A percentile compares a stretch with the other conserved stretches of the same genome.
Evolutionary conservation across 92 coral and sea anemone species (phyloP).

Genomic region (Montipora capitata): DNA sequence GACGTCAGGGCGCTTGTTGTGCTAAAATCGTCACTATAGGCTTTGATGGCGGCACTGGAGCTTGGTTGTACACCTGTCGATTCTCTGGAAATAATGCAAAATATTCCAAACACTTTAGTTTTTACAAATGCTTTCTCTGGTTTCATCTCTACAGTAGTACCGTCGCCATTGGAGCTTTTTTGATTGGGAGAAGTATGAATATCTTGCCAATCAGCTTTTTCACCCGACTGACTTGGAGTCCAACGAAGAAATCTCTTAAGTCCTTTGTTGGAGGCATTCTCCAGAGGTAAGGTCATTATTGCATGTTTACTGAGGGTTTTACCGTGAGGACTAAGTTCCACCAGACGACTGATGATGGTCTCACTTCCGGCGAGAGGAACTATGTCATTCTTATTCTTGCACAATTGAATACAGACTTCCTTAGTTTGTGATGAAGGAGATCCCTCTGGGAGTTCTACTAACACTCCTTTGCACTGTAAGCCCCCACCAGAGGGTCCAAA

Average conservation of each 20-base stretch:
- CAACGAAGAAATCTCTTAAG: slow-evolving; percentile 34
- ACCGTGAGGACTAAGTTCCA: slow-evolving; percentile 40
- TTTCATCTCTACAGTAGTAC: slow-evolving; percentile 3
- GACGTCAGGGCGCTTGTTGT: not conserved
- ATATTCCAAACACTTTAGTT: slow-evolving; percentile 28
- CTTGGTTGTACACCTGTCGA: not conserved
- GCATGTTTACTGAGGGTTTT: slow-evolving; percentile 6
- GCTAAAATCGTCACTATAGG: not conserved
- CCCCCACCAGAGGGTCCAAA: slow-evolving; percentile 57
- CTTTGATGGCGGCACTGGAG: slow-evolving; percentile 24
- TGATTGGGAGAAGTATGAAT: not conserved
- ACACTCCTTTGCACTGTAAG: slow-evolving; percentile 23
- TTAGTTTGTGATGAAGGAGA: slow-evolving; percentile 51
- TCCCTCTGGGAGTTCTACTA: slow-evolving; percentile 33
- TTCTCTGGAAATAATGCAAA: slow-evolving; percentile 22
- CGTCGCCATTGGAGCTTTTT: not conserved
- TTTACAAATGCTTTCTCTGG: not conserved
- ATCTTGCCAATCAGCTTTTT: slow-evolving; percentile 45
- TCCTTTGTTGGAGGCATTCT: not conserved
- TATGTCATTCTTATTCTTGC: slow-evolving; percentile 10
- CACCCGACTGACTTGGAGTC: slow-evolving; percentile 53
- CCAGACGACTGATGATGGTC: slow-evolving; percentile 24
- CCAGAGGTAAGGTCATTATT: slow-evolving; percentile 2
- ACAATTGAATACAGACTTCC: slow-evolving; percentile 55
- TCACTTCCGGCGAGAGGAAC: slow-evolving; percentile 26